Conservation (phyloP, 2,113 vertebrate genomes). For the Varanus komodoensis region DNA sequence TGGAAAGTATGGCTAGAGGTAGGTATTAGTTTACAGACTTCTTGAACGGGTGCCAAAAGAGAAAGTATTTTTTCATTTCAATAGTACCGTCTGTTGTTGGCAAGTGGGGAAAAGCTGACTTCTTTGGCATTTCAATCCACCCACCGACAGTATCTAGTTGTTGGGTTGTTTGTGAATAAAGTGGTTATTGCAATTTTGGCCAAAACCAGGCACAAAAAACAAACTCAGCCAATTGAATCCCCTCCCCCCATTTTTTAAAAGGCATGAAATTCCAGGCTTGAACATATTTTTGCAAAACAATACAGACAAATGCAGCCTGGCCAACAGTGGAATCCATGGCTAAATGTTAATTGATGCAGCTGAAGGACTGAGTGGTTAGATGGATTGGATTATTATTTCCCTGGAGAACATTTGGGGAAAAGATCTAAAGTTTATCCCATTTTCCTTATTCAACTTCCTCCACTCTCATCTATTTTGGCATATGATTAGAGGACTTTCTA, state of each 20-base stretch:
- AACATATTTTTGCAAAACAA: conserved; percentile 56
- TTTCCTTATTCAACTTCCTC: conserved; percentile 59
- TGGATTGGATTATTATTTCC: conserved; percentile 48
- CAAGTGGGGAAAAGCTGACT: neutral
- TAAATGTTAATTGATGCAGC: conserved; percentile 65
- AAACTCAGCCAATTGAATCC: neutral
- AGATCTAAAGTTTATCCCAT: neutral
- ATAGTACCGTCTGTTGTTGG: neutral
- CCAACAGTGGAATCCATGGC: conserved; percentile 58
- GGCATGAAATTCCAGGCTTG: conserved; percentile 48
- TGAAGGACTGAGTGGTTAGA: conserved; percentile 62
- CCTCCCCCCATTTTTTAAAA: conserved; percentile 43
- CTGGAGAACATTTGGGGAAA: conserved; percentile 53
- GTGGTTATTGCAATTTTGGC: conserved; percentile 1
- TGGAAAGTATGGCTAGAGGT: neutral
- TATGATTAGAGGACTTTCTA: conserved; percentile 27
- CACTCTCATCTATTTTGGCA: conserved; percentile 45
- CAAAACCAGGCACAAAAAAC: neutral
- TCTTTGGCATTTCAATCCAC: neutral
- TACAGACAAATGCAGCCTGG: conserved; percentile 57
- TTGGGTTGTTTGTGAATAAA: neutral
- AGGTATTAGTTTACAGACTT: neutral
- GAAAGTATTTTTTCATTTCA: neutral
- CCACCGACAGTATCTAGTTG: neutral
- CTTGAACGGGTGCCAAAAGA: neutral